Conservation (phyloP, 2,888 invertebrate genomes). For the Stenurella melanura region DNA sequence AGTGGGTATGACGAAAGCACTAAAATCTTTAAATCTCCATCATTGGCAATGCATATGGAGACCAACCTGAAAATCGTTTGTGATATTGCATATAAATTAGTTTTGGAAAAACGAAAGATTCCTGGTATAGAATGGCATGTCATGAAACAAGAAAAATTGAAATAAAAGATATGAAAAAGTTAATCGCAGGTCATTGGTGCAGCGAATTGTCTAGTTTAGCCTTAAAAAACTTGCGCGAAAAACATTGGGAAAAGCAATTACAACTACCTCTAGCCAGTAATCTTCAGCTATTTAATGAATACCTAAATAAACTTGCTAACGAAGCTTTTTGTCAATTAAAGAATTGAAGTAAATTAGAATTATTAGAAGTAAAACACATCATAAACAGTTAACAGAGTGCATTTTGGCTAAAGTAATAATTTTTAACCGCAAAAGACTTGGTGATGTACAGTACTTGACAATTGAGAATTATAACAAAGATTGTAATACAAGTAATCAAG, state of each 20-base stretch:
- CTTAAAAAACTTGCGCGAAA: conserved; percentile 55
- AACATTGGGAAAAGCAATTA: conserved; percentile 52
- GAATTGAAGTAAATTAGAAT: no score
- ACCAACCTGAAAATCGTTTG: conserved; percentile 47
- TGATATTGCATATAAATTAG: conserved; percentile 49
- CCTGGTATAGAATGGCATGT: conserved; percentile 37
- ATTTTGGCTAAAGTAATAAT: conserved; percentile 47
- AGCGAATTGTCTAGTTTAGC: conserved; percentile 58
- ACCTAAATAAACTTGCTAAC: conserved; percentile 43
- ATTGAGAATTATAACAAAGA: conserved; percentile 46
- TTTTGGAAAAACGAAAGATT: conserved; percentile 47
- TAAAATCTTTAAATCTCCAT: conserved; percentile 45
- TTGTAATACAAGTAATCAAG: conserved; percentile 33
- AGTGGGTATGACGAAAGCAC: conserved; percentile 47
- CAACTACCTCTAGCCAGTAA: conserved; percentile 54
- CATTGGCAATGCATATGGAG: conserved; percentile 48
- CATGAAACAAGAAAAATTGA: conserved; percentile 39
- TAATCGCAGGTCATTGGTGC: conserved; percentile 56
- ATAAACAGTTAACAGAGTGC: conserved; percentile 55
- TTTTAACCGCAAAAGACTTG: conserved; percentile 55
- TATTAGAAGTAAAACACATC: conserved; percentile 41
- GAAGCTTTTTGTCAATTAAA: conserved; percentile 46
- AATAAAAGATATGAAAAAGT: conserved; percentile 44
- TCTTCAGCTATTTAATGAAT: conserved; percentile 50
- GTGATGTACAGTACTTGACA: conserved; percentile 54